Evolutionary conservation across 2,113 vertebrate genomes (phyloP).

Genomic region (Rattus rattus): DNA sequence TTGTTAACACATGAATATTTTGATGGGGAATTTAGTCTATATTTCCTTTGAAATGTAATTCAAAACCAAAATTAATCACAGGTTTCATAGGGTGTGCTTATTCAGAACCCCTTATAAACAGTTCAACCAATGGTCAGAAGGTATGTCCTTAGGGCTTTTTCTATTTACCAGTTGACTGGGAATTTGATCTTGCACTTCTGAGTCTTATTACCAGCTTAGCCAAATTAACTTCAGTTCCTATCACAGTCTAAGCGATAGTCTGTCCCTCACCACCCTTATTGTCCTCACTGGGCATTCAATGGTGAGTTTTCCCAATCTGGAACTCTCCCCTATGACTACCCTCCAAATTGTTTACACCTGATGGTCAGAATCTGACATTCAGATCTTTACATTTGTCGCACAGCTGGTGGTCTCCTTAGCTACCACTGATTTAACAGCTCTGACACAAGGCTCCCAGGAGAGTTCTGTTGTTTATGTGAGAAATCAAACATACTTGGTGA

Average conservation of each 20-base stretch:
- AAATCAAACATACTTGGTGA: conserved; percentile 10
- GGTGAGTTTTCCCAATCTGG: background rate
- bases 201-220: background rate
- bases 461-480: conserved; percentile 36
- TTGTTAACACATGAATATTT: background rate
- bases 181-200: background rate
- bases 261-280: background rate
- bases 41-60: background rate
- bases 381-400: background rate
- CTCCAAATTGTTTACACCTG: conserved; percentile 26
- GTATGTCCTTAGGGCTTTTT: background rate
- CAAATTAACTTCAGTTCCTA: background rate
- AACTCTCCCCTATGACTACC: conserved; percentile 3
- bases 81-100: background rate
- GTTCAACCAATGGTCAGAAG: background rate
- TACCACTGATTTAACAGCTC: conserved; percentile 19
- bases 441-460: conserved; percentile 16
- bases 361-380: conserved; percentile 20
- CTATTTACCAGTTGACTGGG: background rate
- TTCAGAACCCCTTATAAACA: background rate
- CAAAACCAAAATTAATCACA: background rate
- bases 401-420: background rate
- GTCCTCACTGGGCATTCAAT: conserved; percentile 21
- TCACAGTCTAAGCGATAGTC: background rate
- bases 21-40: background rate